Evolutionary conservation across 2,113 vertebrate genomes (phyloP).

Genomic region (Siniperca chuatsi): DNA sequence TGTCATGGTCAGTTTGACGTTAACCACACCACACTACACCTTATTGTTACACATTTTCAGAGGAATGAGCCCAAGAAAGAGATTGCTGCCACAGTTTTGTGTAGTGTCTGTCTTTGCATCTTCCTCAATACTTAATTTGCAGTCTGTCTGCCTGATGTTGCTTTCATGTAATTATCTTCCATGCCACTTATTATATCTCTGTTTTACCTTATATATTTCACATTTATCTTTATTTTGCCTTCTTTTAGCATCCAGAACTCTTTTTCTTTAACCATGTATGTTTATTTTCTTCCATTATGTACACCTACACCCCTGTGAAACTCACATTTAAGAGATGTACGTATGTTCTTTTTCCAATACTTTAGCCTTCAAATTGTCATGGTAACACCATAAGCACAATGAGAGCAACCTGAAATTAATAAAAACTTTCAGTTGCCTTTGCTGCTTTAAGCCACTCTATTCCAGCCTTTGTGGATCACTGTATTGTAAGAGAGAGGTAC

Average conservation of each 20-base stretch:
- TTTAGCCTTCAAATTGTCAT: conserved; percentile 40
- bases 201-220: background rate
- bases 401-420: conserved; percentile 20
- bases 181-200: background rate
- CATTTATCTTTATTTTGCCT: background rate
- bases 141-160: background rate
- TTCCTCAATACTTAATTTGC: background rate
- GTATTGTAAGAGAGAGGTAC: conserved; percentile 41
- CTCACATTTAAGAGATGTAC: conserved; percentile 12
- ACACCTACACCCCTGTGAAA: conserved; percentile 3
- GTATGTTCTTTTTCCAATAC: background rate
- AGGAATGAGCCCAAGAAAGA: background rate
- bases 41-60: conserved; percentile 13
- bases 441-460: conserved; percentile 23
- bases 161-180: background rate
- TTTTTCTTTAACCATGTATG: too few species aligned
- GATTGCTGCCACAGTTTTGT: background rate
- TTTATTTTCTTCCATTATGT: background rate
- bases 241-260: background rate
- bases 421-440: conserved; percentile 45
- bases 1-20: conserved; percentile 55
- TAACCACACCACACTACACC: conserved; percentile 23
- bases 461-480: conserved; percentile 59
- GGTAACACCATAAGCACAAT: conserved; percentile 36
- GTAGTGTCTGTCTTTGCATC: conserved; percentile 17